Percentiles rank a stretch among this genome's conserved stretches.
Evolutionary conservation across 2,888 invertebrate species (phyloP).

Genomic region (Morpho deidamia): DNA sequence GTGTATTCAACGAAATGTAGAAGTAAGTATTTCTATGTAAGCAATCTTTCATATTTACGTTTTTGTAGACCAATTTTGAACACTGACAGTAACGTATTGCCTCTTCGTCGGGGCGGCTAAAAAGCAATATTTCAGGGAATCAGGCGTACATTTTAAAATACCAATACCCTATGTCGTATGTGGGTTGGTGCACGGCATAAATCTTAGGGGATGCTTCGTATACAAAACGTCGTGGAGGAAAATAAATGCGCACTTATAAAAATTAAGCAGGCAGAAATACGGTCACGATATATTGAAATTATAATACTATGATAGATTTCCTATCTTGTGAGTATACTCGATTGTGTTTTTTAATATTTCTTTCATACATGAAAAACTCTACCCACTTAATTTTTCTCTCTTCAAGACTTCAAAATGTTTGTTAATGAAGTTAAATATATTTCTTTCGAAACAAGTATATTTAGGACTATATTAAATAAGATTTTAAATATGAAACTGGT

Average conservation of each 20-base stretch:
- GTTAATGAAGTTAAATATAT: too few relatives aligned
- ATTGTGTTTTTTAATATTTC: too few relatives aligned
- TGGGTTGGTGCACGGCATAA: slow-evolving; percentile 66
- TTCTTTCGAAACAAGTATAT: too few relatives aligned
- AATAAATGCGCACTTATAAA: slow-evolving; percentile 69
- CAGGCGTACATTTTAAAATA: slow-evolving; percentile 71
- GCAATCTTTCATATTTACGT: slow-evolving; percentile 37
- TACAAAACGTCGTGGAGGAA: slow-evolving; percentile 44
- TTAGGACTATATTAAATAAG: too few relatives aligned
- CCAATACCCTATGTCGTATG: slow-evolving; percentile 53
- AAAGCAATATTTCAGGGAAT: slow-evolving; percentile 70
- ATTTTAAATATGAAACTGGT: too few relatives aligned
- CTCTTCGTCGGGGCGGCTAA: slow-evolving; percentile 47
- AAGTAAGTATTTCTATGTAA: slow-evolving; percentile 2
- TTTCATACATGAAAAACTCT: too few relatives aligned
- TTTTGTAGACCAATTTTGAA: slow-evolving; percentile 51
- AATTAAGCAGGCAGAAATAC: slow-evolving; percentile 48
- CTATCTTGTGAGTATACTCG: too few relatives aligned
- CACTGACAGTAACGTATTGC: slow-evolving; percentile 59
- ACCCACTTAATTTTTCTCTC: too few relatives aligned
- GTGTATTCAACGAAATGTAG: slow-evolving; percentile 1
- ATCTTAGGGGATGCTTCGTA: slow-evolving; percentile 53
- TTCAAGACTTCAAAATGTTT: too few relatives aligned
- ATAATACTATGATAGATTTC: neutral
- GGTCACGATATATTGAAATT: neutral